Evolutionary conservation across 2,797 vertebrate species (phyloP).

Genomic region (Epinephelus coioides): DNA sequence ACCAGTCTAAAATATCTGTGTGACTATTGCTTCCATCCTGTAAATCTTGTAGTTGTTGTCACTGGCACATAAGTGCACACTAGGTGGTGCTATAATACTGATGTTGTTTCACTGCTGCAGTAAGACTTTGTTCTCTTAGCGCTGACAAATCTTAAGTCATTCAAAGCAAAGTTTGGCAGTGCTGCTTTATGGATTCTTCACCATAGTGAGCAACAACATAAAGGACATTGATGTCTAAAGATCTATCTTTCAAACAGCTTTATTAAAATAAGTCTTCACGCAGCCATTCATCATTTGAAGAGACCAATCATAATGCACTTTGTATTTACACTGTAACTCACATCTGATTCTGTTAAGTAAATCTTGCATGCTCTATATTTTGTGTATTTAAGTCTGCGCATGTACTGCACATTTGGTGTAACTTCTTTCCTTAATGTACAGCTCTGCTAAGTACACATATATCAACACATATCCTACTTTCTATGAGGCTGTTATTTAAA

Average conservation of each 20-base stretch:
- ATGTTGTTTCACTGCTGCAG: neutral
- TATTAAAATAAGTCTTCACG: neutral
- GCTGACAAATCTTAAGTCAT: neutral
- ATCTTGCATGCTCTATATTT: neutral
- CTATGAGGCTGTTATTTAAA: neutral
- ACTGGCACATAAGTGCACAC: constrained; percentile 19
- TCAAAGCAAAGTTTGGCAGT: neutral
- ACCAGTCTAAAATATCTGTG: neutral
- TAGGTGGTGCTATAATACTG: constrained; percentile 60
- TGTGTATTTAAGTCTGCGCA: neutral
- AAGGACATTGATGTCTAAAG: neutral
- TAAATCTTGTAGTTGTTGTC: neutral
- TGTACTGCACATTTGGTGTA: no score
- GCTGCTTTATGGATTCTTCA: neutral
- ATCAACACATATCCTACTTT: neutral
- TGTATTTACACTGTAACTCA: neutral
- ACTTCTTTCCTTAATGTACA: neutral
- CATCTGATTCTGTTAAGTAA: neutral
- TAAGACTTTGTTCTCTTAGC: neutral
- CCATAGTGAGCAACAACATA: neutral
- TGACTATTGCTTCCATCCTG: neutral
- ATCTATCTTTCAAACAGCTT: neutral
- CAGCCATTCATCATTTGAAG: neutral
- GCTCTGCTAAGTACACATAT: neutral
- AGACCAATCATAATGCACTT: neutral